phyloP scores from a whole-genome alignment of 2,888 invertebrate genomes.

The Thera britannica region DNA sequence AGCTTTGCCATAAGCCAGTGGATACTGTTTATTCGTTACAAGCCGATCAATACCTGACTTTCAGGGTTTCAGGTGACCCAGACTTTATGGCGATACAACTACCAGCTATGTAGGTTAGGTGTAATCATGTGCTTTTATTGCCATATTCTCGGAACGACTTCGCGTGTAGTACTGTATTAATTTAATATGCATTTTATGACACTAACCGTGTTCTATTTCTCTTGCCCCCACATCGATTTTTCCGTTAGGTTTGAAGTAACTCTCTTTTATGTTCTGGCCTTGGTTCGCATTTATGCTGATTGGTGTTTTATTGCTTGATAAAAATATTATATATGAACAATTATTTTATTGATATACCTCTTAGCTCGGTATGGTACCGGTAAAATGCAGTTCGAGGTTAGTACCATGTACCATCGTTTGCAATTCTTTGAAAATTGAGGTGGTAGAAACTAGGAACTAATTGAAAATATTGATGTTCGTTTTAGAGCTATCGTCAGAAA shows the following conservation, averaged over 20 bases:
- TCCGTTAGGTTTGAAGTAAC: constrained; percentile 3
- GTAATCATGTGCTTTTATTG: constrained; percentile 30
- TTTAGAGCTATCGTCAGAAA: too few relatives aligned
- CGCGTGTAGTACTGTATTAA: constrained; percentile 35
- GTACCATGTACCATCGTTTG: too few relatives aligned
- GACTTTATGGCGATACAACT: constrained; percentile 49
- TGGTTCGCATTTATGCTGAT: constrained; percentile 13
- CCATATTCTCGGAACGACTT: constrained; percentile 42
- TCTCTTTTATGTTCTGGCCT: constrained; percentile 9
- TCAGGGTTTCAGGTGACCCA: constrained; percentile 53
- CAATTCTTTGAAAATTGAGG: too few relatives aligned
- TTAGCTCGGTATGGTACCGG: too few relatives aligned
- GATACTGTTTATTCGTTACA: constrained; percentile 45
- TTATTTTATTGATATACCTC: not conserved
- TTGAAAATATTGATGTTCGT: too few relatives aligned
- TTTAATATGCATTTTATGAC: constrained; percentile 25
- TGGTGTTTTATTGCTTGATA: constrained; percentile 3
- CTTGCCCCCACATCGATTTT: constrained; percentile 13
- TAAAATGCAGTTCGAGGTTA: too few relatives aligned
- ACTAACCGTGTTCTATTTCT: constrained; percentile 14
- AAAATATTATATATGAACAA: not conserved
- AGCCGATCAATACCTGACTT: constrained; percentile 55
- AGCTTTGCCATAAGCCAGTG: not conserved
- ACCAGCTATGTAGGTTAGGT: constrained; percentile 11
- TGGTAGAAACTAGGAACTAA: too few relatives aligned